These are phyloP conservation scores for Pangasius macronema DNA, from an alignment of 2,797 vertebrate genomes.

Conservation along the genomic window DNA sequence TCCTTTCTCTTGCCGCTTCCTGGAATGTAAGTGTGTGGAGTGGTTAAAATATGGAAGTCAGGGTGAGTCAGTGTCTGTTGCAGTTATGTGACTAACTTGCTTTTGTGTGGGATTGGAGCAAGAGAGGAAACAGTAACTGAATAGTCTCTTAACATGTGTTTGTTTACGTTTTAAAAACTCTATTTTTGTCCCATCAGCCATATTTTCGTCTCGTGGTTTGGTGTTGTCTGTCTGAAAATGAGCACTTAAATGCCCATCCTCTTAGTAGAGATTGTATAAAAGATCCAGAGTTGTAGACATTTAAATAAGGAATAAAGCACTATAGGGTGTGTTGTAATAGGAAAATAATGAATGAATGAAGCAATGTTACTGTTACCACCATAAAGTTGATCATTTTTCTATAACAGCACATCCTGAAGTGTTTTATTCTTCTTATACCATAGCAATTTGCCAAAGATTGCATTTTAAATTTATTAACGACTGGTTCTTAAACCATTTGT, in stretches of 20 bases:
- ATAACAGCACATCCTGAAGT: background rate
- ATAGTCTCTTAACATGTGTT: background rate
- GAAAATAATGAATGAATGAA: background rate
- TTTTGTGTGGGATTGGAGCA: slow-evolving; percentile 40
- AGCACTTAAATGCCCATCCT: background rate
- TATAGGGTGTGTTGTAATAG: background rate
- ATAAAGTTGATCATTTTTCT: background rate
- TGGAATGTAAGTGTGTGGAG: slow-evolving; percentile 58
- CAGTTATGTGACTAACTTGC: slow-evolving; percentile 58
- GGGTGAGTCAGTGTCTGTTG: slow-evolving; percentile 61
- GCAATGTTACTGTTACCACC: background rate
- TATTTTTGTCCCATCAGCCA: slow-evolving; percentile 30
- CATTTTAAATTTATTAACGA: background rate
- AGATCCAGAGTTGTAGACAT: background rate
- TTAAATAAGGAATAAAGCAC: background rate
- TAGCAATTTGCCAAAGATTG: background rate
- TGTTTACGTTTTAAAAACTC: slow-evolving; percentile 36
- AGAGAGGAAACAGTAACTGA: slow-evolving; percentile 32
- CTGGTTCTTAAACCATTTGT: background rate
- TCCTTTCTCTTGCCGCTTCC: slow-evolving; percentile 53
- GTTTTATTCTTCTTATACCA: background rate
- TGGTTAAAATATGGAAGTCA: slow-evolving; percentile 59
- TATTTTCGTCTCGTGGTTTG: slow-evolving; percentile 9
- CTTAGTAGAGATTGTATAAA: background rate
- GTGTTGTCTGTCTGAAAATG: slow-evolving; percentile 10